Conservation (phyloP, 1,140 invertebrate genomes). For the Sinella curviseta region DNA sequence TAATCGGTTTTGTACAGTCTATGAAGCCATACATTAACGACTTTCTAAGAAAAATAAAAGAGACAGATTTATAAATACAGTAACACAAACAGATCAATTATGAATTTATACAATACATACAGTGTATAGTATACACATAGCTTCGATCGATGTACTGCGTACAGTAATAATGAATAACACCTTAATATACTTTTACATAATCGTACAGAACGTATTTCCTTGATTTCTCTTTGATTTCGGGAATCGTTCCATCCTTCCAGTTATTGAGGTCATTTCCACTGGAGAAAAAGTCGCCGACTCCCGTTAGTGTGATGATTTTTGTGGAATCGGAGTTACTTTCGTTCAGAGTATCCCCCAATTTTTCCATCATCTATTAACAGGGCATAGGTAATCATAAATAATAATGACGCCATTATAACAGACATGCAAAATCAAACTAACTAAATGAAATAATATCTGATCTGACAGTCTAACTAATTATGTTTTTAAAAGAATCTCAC, state of each 20-base stretch:
- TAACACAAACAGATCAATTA: neutral
- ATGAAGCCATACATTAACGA: constrained; percentile 78
- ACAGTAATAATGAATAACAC: neutral
- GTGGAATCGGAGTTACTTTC: constrained; percentile 66
- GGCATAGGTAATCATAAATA: constrained; percentile 18
- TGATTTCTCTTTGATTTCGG: constrained; percentile 53
- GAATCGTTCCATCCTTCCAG: constrained; percentile 54
- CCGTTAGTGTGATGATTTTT: constrained; percentile 70
- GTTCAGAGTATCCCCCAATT: constrained; percentile 65
- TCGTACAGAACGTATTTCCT: neutral
- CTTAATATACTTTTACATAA: neutral
- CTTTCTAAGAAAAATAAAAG: constrained; percentile 56
- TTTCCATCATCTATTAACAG: constrained; percentile 69
- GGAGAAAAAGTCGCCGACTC: constrained; percentile 75
- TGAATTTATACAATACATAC: constrained; percentile 4
- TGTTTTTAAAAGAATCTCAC: constrained; percentile 51
- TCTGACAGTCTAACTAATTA: constrained; percentile 9
- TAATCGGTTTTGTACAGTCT: constrained; percentile 81
- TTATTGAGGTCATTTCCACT: constrained; percentile 84
- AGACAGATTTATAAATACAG: neutral
- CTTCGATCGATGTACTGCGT: neutral
- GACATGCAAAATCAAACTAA: neutral
- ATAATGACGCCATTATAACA: neutral
- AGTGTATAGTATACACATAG: too few species aligned
- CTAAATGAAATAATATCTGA: too few species aligned